Percentiles rank a stretch among this genome's conserved stretches.
These are phyloP conservation scores for Pocillopora damicornis DNA, from an alignment of 64 coral and sea anemone species.

Conservation along the genomic window DNA sequence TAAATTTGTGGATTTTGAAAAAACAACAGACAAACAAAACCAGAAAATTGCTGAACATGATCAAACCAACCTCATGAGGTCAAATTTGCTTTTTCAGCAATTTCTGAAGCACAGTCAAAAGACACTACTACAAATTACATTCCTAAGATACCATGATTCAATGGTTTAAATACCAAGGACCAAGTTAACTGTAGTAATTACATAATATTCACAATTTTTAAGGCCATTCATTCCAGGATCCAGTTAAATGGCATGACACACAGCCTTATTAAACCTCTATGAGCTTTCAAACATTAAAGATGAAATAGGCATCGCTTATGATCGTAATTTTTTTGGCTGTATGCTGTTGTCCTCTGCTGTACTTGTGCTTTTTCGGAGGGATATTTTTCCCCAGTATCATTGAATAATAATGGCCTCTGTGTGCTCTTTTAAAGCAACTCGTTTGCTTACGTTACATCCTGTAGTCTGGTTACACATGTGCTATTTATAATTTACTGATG, in stretches of 20 bases:
- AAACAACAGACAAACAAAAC: no score
- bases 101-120: no score
- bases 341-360: neutral
- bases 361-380: neutral
- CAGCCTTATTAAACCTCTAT: neutral
- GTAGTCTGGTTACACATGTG: neutral
- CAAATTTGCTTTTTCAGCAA: no score
- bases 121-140: no score
- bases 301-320: neutral
- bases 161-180: neutral
- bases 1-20: no score
- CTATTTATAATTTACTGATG: constrained; percentile 24
- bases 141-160: no score
- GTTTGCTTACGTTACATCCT: constrained; percentile 5
- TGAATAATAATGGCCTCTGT: neutral
- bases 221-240: neutral
- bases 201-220: neutral
- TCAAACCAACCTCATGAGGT: no score
- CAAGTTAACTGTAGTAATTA: no score
- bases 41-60: no score
- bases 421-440: neutral
- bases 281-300: neutral
- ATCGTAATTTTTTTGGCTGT: neutral
- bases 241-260: neutral
- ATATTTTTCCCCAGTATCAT: neutral